A percentile compares a stretch with the other conserved stretches of the same genome.
phyloP scores from a whole-genome alignment of 2,113 vertebrate species.

The Phalacrocorax aristotelis region DNA sequence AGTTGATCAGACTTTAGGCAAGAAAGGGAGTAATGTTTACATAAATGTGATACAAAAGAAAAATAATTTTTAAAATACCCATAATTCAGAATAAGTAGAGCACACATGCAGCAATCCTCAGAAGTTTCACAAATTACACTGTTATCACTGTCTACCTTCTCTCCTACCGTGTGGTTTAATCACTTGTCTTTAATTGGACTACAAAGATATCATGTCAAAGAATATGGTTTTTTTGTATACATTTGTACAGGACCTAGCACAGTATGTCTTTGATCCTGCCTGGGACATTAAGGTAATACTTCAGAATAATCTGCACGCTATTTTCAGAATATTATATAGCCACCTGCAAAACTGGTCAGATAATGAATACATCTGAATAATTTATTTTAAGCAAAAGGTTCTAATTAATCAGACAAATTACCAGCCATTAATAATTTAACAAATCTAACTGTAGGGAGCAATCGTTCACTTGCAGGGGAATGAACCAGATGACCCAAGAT shows the following conservation, averaged over 20 bases:
- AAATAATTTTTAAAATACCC: not conserved
- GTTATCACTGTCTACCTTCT: not conserved
- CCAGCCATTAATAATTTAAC: slow-evolving; percentile 52
- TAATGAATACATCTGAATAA: slow-evolving; percentile 50
- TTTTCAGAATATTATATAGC: not conserved
- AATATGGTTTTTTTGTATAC: not conserved
- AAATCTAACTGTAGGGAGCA: not conserved
- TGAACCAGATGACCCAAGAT: not conserved
- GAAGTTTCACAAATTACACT: slow-evolving; percentile 28
- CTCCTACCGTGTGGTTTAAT: slow-evolving; percentile 18
- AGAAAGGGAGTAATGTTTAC: not conserved
- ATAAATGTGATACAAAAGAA: not conserved
- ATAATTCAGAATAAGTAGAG: slow-evolving; percentile 39
- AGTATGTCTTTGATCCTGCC: not conserved
- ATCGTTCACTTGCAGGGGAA: not conserved
- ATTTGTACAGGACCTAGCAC: not conserved
- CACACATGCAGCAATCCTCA: not conserved
- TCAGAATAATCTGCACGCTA: not conserved
- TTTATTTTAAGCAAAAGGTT: slow-evolving; percentile 43
- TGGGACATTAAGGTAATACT: not conserved
- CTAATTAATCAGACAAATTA: slow-evolving; percentile 56
- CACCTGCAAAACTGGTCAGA: not conserved
- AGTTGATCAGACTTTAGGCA: not conserved
- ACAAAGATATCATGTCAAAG: not conserved
- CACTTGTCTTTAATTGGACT: slow-evolving; percentile 25